These are phyloP conservation scores for Procavia capensis DNA, from an alignment of 2,113 vertebrate genomes.

Conservation along the genomic window DNA sequence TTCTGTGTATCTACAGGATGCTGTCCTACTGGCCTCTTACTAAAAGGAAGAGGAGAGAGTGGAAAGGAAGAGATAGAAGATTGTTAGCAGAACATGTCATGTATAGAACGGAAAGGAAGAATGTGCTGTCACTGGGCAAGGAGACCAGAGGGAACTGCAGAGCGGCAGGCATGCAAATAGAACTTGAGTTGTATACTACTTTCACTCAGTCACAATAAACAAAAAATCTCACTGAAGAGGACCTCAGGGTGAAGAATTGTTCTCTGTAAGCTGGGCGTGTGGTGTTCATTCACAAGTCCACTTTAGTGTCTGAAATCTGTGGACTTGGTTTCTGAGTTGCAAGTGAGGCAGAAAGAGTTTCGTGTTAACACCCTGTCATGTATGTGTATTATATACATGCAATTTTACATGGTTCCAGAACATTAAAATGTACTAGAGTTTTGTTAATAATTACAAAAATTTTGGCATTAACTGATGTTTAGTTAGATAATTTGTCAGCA, in stretches of 20 bases:
- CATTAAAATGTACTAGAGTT: neutral
- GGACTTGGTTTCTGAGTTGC: neutral
- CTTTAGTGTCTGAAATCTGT: neutral
- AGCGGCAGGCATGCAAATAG: too few relatives aligned
- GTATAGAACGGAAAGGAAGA: too few relatives aligned
- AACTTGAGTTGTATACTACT: too few relatives aligned
- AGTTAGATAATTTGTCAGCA: neutral
- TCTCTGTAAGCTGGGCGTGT: neutral
- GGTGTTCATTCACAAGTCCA: neutral
- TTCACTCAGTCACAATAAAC: too few relatives aligned
- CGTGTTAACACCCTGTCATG: neutral
- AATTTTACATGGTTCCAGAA: neutral
- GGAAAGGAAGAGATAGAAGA: too few relatives aligned
- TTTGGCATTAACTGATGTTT: neutral
- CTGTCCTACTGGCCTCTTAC: too few relatives aligned
- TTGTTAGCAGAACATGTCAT: too few relatives aligned
- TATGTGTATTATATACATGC: neutral
- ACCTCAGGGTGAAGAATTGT: neutral
- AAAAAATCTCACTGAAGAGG: too few relatives aligned
- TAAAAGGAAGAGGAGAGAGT: too few relatives aligned
- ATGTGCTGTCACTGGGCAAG: too few relatives aligned
- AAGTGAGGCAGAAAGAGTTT: neutral
- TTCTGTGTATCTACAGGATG: too few relatives aligned
- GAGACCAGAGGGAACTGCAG: too few relatives aligned
- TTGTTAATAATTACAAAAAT: neutral